These are phyloP conservation scores for Gnathonemus longibarbis DNA, from an alignment of 2,113 vertebrate genomes.

Conservation along the genomic window DNA sequence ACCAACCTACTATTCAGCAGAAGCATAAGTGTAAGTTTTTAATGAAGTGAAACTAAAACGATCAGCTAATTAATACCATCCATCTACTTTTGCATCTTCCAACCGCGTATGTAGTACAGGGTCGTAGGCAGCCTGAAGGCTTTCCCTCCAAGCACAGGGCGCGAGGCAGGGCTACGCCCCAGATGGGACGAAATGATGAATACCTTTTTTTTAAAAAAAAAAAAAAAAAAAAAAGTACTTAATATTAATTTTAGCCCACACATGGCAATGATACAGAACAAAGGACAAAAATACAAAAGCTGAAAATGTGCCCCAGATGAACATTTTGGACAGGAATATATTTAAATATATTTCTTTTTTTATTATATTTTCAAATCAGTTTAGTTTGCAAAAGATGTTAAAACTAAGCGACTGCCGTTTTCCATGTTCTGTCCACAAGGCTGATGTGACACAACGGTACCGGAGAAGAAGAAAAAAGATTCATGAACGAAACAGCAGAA, in stretches of 20 bases:
- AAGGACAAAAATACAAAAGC: neutral
- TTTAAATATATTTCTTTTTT: neutral
- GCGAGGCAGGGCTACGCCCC: neutral
- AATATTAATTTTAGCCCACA: neutral
- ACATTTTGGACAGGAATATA: neutral
- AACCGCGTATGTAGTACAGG: neutral
- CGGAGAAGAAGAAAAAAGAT: neutral
- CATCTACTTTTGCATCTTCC: neutral
- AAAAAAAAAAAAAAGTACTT: neutral
- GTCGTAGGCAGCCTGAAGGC: neutral
- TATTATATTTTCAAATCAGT: neutral
- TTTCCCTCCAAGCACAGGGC: neutral
- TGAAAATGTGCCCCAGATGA: neutral
- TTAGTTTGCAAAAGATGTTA: neutral
- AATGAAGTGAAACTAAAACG: neutral
- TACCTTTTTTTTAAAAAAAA: neutral
- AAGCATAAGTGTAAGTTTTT: neutral
- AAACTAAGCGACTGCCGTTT: neutral
- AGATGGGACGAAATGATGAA: neutral
- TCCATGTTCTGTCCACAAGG: neutral
- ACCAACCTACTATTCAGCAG: neutral
- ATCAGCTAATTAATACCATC: slow-evolving; percentile 1
- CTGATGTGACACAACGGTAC: neutral
- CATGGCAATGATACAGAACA: neutral
- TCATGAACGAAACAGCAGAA: neutral